phyloP scores from a whole-genome alignment of 2,888 invertebrate species.

The Eulithis prunata region DNA sequence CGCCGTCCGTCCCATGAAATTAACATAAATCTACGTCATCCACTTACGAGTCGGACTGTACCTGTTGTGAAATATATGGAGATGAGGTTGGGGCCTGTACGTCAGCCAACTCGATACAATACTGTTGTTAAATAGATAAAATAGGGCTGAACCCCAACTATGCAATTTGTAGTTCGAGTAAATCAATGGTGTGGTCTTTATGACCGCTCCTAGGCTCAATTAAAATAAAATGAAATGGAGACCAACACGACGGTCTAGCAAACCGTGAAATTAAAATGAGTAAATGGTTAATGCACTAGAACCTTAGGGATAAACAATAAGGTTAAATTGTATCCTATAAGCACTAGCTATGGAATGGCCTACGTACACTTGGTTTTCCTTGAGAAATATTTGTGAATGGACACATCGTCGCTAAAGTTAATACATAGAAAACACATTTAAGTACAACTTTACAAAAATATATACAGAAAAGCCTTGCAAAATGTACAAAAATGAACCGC shows the following conservation, averaged over 20 bases:
- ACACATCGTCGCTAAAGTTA: no score
- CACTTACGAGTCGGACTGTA: constrained; percentile 8
- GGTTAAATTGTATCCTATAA: no score
- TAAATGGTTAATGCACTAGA: no score
- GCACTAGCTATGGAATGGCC: no score
- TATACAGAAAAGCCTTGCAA: no score
- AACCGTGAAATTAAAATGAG: no score
- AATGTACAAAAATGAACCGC: no score
- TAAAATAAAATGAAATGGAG: neutral
- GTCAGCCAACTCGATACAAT: neutral
- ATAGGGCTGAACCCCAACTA: neutral
- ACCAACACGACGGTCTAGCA: neutral
- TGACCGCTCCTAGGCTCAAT: neutral
- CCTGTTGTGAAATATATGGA: constrained; percentile 19
- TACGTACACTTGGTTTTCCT: no score
- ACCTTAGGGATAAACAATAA: no score
- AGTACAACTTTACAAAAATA: no score
- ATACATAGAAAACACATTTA: no score
- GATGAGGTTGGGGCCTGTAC: constrained; percentile 1
- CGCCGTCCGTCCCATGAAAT: constrained; percentile 19
- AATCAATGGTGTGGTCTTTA: neutral
- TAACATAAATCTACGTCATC: constrained; percentile 27
- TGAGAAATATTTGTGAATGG: no score
- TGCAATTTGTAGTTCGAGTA: neutral
- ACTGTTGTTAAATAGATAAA: neutral